Percentiles rank a stretch among this genome's conserved stretches.
These are phyloP conservation scores for Oscheius sp. DNA, from an alignment of 2,888 invertebrate genomes.

Conservation along the genomic window DNA sequence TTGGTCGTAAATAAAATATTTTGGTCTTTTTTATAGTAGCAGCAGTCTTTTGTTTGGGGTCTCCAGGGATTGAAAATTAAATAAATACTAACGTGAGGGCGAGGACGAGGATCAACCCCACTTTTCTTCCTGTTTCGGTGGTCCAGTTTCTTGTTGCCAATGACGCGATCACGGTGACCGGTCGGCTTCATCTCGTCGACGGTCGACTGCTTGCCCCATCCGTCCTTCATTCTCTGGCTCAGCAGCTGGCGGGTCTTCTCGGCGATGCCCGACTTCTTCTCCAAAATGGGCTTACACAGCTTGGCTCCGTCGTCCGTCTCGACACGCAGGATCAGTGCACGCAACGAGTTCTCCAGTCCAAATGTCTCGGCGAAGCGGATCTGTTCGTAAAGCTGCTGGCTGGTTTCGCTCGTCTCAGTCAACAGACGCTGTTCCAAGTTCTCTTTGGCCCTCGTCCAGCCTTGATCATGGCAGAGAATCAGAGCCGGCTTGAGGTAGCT, in stretches of 20 bases:
- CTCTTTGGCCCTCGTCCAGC: conserved; percentile 53
- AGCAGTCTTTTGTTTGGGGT: too few relatives aligned
- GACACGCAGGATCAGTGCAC: neutral
- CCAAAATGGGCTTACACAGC: neutral
- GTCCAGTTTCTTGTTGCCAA: too few relatives aligned
- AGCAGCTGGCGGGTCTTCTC: neutral
- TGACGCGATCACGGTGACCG: neutral
- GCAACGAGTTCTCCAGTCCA: neutral
- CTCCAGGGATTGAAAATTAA: too few relatives aligned
- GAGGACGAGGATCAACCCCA: too few relatives aligned
- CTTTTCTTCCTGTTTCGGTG: too few relatives aligned
- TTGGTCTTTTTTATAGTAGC: too few relatives aligned
- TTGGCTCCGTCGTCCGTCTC: neutral
- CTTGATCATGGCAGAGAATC: conserved; percentile 56
- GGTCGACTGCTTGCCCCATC: too few relatives aligned
- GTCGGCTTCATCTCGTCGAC: neutral
- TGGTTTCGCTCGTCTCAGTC: neutral
- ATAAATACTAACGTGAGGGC: too few relatives aligned
- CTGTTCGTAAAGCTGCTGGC: conserved; percentile 2
- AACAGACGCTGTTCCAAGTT: conserved; percentile 45
- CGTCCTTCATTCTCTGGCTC: neutral
- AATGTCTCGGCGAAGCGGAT: neutral
- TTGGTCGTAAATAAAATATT: too few relatives aligned
- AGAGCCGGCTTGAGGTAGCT: conserved; percentile 57
- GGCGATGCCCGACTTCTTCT: neutral